Evolutionary conservation across 2,888 invertebrate genomes (phyloP).

Genomic region (Lydus trimaculatus): DNA sequence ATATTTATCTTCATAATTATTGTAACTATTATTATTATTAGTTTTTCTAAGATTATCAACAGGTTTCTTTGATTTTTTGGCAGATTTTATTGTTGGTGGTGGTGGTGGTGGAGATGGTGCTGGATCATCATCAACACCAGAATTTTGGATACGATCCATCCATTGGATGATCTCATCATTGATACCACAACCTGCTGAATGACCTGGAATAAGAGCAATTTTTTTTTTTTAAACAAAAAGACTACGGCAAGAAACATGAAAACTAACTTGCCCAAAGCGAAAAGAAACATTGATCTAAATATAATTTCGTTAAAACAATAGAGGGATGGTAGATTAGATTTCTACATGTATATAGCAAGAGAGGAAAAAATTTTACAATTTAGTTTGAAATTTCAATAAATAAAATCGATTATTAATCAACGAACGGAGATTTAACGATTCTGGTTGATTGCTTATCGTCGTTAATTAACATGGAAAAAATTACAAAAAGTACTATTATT

Average conservation of each 20-base stretch:
- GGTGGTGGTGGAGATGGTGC: slow-evolving; percentile 48
- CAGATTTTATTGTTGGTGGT: slow-evolving; percentile 19
- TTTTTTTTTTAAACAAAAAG: too few species aligned
- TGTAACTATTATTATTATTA: slow-evolving; percentile 6
- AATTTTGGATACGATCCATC: slow-evolving; percentile 91
- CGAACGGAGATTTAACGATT: background rate
- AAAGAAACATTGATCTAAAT: too few species aligned
- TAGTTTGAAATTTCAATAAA: background rate
- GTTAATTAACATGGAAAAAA: background rate
- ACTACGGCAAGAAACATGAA: too few species aligned
- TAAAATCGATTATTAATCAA: background rate
- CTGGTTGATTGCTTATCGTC: background rate
- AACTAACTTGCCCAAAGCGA: too few species aligned
- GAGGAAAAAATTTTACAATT: background rate
- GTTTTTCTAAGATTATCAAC: background rate
- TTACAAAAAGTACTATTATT: too few species aligned
- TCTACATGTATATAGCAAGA: too few species aligned
- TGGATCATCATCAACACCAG: slow-evolving; percentile 66
- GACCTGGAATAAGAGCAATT: slow-evolving; percentile 65
- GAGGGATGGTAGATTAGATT: too few species aligned
- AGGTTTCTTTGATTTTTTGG: slow-evolving; percentile 32
- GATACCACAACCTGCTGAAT: slow-evolving; percentile 86
- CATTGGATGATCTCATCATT: slow-evolving; percentile 87
- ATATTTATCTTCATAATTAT: slow-evolving; percentile 63
- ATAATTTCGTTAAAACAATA: background rate